A percentile compares a stretch with the other conserved stretches of the same genome.
Conservation (phyloP, 2,113 vertebrate genomes). For the Rhinichthys klamathensis region DNA sequence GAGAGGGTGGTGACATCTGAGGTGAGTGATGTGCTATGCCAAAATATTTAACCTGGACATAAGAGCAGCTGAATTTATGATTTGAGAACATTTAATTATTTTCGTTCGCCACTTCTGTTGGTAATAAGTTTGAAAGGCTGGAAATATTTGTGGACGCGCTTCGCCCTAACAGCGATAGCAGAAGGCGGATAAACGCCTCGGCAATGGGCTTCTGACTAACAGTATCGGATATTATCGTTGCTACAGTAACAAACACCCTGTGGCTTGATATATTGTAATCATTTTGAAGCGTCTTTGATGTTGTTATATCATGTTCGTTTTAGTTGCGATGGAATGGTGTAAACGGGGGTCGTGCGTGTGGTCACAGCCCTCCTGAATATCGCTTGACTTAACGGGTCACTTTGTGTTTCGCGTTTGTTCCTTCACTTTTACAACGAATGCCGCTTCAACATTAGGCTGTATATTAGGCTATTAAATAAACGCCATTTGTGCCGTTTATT, state of each 20-base stretch:
- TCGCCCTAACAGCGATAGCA: conserved; percentile 4
- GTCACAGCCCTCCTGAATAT: conserved; percentile 13
- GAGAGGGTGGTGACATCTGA: conserved; percentile 38
- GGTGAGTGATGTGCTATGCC: conserved; percentile 35
- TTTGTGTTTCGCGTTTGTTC: not conserved
- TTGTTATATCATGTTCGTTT: not conserved
- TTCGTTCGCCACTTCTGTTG: not conserved
- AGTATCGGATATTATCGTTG: not conserved
- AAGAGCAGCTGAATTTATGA: not conserved
- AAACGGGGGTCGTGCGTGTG: conserved; percentile 23
- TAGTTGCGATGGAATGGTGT: not conserved
- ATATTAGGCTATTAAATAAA: not conserved
- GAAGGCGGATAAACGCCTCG: not conserved
- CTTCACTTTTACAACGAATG: not conserved
- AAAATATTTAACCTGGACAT: not conserved
- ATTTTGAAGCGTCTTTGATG: not conserved
- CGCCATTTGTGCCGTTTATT: not conserved
- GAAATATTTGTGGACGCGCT: not conserved
- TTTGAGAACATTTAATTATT: not conserved
- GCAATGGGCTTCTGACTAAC: not conserved
- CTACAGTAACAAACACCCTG: not conserved
- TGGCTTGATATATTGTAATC: not conserved
- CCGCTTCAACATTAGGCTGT: not conserved
- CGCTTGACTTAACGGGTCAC: not conserved
- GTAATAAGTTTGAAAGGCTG: not conserved